phyloP scores from a whole-genome alignment of 2,113 vertebrate species.

The Struthio camelus region DNA sequence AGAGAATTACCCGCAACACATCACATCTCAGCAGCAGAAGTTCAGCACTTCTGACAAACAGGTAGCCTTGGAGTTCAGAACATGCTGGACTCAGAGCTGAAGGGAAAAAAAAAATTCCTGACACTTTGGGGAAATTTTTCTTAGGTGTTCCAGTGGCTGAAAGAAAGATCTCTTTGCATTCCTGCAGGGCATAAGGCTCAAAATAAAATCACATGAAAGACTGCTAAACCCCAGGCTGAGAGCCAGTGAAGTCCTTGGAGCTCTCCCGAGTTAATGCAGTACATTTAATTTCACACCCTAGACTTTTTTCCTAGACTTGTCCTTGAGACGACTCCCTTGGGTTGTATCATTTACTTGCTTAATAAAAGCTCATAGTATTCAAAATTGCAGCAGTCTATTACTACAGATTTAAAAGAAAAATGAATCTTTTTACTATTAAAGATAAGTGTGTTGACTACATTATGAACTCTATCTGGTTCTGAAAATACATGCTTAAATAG shows the following conservation, averaged over 20 bases:
- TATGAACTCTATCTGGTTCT: background rate
- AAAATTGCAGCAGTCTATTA: background rate
- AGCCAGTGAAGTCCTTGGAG: background rate
- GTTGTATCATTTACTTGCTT: background rate
- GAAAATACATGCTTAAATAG: background rate
- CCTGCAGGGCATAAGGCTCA: background rate
- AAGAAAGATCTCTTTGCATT: background rate
- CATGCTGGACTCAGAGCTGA: background rate
- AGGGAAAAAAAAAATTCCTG: constrained; percentile 1
- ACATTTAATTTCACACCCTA: background rate
- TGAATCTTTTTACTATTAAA: background rate
- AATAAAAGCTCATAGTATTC: background rate
- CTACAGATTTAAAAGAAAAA: background rate
- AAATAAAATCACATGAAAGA: background rate
- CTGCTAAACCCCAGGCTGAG: background rate
- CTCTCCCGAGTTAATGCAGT: background rate
- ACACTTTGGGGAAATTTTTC: background rate
- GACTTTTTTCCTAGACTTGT: background rate
- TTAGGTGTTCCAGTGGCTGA: background rate
- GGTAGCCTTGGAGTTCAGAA: background rate
- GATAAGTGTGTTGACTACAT: background rate
- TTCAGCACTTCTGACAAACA: background rate
- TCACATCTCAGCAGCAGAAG: background rate
- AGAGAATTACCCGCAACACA: background rate
- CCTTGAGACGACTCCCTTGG: background rate